Evolutionary conservation across 2,888 invertebrate genomes (phyloP).

Genomic region (Andrena haemorrhoa): DNA sequence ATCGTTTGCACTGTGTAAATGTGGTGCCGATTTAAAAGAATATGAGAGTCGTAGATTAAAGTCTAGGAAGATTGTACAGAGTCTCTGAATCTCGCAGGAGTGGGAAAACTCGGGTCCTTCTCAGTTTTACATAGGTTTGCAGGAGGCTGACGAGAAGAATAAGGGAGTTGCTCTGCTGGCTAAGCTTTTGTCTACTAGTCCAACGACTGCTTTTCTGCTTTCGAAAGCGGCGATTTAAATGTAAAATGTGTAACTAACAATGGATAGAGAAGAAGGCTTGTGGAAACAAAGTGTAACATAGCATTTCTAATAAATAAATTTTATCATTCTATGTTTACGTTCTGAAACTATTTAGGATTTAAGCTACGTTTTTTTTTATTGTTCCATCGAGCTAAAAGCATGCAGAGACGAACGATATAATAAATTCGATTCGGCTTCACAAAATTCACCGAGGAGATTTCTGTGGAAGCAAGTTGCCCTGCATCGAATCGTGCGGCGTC

Average conservation of each 20-base stretch:
- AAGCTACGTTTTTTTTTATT: slow-evolving; percentile 13
- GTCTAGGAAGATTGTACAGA: not conserved
- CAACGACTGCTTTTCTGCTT: not conserved
- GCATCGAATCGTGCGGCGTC: not conserved
- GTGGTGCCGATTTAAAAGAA: too few relatives aligned
- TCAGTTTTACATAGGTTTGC: slow-evolving; percentile 87
- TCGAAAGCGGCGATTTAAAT: slow-evolving; percentile 31
- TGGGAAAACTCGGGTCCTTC: slow-evolving; percentile 88
- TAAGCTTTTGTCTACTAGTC: slow-evolving; percentile 40
- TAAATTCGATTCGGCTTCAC: not conserved
- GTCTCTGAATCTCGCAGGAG: slow-evolving; percentile 86
- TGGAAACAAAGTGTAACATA: not conserved
- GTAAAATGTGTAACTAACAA: slow-evolving; percentile 18
- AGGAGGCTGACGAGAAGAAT: slow-evolving; percentile 84
- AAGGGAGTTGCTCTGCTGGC: slow-evolving; percentile 68
- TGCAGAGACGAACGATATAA: not conserved
- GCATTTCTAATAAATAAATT: slow-evolving; percentile 35
- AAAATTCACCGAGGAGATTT: slow-evolving; percentile 39
- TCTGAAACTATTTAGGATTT: slow-evolving; percentile 26
- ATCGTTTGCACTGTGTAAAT: too few relatives aligned
- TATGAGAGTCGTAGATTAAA: not conserved
- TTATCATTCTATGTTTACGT: slow-evolving; percentile 14
- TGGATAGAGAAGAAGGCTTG: not conserved
- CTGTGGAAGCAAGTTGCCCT: not conserved
- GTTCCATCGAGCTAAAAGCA: slow-evolving; percentile 15